Evolutionary conservation across 1,140 invertebrate genomes (phyloP).

Genomic region (Drosophila orosa): DNA sequence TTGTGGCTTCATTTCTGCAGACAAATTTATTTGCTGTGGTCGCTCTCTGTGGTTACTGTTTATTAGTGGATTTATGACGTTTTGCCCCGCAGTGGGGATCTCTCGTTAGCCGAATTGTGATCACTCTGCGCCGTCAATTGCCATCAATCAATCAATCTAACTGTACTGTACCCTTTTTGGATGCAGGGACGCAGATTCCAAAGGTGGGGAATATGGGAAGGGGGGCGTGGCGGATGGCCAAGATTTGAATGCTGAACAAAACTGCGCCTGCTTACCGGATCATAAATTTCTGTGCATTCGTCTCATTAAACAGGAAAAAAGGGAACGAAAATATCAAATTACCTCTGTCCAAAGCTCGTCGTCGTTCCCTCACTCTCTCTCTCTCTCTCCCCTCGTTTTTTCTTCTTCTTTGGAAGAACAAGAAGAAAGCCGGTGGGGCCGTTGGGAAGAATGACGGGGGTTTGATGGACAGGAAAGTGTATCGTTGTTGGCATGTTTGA

Average conservation of each 20-base stretch:
- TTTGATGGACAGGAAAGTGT: constrained; percentile 80
- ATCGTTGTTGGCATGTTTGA: constrained; percentile 79
- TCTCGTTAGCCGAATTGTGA: constrained; percentile 73
- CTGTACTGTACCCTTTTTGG: constrained; percentile 38
- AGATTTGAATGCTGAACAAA: constrained; percentile 73
- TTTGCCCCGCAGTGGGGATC: constrained; percentile 36
- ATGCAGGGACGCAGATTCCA: constrained; percentile 5
- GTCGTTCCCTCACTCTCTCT: constrained; percentile 1
- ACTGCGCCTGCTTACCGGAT: constrained; percentile 80
- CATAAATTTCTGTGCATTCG: constrained; percentile 84
- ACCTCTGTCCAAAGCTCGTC: constrained; percentile 31
- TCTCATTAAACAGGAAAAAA: constrained; percentile 81
- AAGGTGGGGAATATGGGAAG: neutral
- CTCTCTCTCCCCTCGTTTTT: constrained; percentile 7
- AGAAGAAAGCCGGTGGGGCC: constrained; percentile 27
- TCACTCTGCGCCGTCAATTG: constrained; percentile 62
- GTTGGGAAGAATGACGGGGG: constrained; percentile 19
- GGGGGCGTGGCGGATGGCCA: constrained; percentile 9
- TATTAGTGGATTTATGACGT: constrained; percentile 76
- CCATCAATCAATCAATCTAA: constrained; percentile 70
- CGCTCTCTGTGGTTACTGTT: constrained; percentile 34
- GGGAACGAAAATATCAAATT: constrained; percentile 82
- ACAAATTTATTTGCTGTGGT: constrained; percentile 69
- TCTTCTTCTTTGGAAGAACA: constrained; percentile 62
- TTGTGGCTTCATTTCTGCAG: constrained; percentile 70